A percentile compares a stretch with the other conserved stretches of the same genome.
Conservation (phyloP, 2,888 invertebrate genomes). For the Nephrotoma guestfalica region DNA sequence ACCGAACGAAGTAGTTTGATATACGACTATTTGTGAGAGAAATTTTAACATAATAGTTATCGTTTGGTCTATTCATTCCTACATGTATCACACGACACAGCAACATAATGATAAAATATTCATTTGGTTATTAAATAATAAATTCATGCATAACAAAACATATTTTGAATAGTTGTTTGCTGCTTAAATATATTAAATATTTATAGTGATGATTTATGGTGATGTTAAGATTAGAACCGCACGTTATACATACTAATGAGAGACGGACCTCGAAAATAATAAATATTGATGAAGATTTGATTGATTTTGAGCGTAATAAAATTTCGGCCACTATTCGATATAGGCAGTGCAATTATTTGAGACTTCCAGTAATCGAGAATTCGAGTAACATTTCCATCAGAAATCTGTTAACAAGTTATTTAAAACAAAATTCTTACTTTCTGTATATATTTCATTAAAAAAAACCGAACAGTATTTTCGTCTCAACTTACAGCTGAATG, state of each 20-base stretch:
- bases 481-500: too few species aligned
- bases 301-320: too few species aligned
- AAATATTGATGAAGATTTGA: too few species aligned
- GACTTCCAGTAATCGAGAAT: too few species aligned
- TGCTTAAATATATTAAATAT: not conserved
- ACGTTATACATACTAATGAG: not conserved
- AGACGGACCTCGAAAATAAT: too few species aligned
- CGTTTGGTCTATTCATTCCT: not conserved
- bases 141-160: not conserved
- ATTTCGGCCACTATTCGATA: too few species aligned
- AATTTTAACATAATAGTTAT: not conserved
- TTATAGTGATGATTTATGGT: not conserved
- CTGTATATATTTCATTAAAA: too few species aligned
- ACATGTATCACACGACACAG: not conserved
- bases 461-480: too few species aligned
- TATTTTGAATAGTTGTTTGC: not conserved
- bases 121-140: not conserved
- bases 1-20: not conserved
- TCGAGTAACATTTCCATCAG: too few species aligned
- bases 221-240: not conserved
- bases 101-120: not conserved
- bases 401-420: too few species aligned
- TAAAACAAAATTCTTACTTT: too few species aligned
- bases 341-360: too few species aligned
- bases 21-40: not conserved